These are phyloP conservation scores for Labeo rohita DNA, from an alignment of 2,113 vertebrate species.

Conservation along the genomic window DNA sequence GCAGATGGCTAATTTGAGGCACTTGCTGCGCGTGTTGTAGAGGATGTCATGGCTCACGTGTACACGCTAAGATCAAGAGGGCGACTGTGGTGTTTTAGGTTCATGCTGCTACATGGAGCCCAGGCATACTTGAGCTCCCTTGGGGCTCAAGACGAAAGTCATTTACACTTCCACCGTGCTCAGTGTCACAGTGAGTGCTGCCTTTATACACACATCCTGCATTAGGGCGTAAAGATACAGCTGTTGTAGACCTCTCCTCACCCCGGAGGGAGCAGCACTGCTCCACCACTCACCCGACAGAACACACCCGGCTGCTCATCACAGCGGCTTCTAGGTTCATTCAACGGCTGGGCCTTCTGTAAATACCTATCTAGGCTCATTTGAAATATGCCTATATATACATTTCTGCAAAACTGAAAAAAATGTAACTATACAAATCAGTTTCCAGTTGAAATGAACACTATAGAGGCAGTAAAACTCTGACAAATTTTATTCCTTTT, in stretches of 20 bases:
- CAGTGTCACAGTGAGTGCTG: conserved; percentile 10
- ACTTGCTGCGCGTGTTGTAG: conserved; percentile 30
- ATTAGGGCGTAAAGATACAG: conserved; percentile 14
- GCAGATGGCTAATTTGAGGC: conserved; percentile 39
- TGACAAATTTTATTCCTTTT: too few relatives aligned
- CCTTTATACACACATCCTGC: conserved; percentile 38
- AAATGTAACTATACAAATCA: too few relatives aligned
- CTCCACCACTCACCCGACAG: not conserved
- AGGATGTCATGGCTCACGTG: conserved; percentile 17
- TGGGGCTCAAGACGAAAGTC: conserved; percentile 40
- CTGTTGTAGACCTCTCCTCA: not conserved
- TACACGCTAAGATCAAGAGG: not conserved
- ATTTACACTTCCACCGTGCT: conserved; percentile 36
- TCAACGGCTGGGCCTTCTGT: not conserved
- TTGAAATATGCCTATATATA: too few relatives aligned
- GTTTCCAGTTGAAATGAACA: too few relatives aligned
- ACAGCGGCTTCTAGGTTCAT: not conserved
- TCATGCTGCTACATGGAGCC: conserved; percentile 37
- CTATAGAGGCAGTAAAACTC: too few relatives aligned
- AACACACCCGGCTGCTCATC: not conserved
- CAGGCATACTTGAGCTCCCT: conserved; percentile 17
- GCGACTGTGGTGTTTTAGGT: not conserved
- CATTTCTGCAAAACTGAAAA: too few relatives aligned
- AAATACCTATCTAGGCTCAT: not conserved
- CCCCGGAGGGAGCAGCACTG: not conserved